Evolutionary conservation across 2,888 invertebrate genomes (phyloP).

Genomic region (Agriopis aurantiaria): DNA sequence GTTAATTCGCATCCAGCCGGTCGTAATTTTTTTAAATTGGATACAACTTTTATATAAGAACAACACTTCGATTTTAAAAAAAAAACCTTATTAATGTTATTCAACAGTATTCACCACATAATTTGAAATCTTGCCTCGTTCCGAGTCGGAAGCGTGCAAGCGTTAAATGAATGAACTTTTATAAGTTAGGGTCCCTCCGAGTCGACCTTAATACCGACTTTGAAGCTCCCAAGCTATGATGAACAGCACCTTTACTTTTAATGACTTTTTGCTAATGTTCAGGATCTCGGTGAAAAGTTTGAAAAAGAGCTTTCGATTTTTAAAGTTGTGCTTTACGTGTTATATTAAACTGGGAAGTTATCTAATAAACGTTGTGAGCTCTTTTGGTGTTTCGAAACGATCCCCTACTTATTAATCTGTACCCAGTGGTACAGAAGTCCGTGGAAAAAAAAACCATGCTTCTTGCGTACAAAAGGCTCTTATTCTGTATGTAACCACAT

Average conservation of each 20-base stretch:
- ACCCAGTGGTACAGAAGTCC: neutral
- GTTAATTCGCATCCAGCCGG: neutral
- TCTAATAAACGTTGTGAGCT: conserved; percentile 43
- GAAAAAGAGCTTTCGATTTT: conserved; percentile 65
- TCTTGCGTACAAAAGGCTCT: no score
- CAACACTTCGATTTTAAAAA: neutral
- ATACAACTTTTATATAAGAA: no score
- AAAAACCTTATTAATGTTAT: conserved; percentile 37
- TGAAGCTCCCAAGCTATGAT: conserved; percentile 72
- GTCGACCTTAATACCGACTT: conserved; percentile 80
- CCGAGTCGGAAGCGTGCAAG: conserved; percentile 70
- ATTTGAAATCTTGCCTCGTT: conserved; percentile 78
- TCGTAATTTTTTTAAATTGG: neutral
- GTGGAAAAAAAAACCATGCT: neutral
- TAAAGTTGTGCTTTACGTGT: conserved; percentile 47
- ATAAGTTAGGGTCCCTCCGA: conserved; percentile 76
- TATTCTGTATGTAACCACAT: no score
- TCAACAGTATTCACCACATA: conserved; percentile 55
- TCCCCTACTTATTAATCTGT: neutral
- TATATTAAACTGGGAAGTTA: conserved; percentile 43
- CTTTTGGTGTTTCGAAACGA: conserved; percentile 16
- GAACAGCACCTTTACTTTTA: conserved; percentile 84
- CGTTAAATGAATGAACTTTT: conserved; percentile 87
- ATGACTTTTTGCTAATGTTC: conserved; percentile 86
- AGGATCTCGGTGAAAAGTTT: conserved; percentile 68